Evolutionary conservation across 1,140 invertebrate genomes (phyloP).

Genomic region (Drosophila bocki): DNA sequence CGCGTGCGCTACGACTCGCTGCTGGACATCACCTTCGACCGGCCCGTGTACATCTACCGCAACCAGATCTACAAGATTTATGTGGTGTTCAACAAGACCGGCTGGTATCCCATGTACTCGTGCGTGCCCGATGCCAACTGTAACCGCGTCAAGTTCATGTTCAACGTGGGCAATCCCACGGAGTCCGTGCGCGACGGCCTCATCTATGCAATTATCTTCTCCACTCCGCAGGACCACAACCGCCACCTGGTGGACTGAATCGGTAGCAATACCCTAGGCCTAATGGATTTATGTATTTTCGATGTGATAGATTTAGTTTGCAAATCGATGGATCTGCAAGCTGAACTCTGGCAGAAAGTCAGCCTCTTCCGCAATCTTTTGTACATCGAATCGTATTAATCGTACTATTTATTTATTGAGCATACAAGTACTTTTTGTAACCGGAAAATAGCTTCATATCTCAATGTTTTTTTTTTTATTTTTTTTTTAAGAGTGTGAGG

Average conservation of each 20-base stretch:
- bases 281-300: conserved; percentile 27
- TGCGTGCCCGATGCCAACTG: conserved; percentile 88
- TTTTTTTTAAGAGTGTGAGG: no score
- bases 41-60: conserved; percentile 90
- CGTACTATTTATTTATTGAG: neutral
- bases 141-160: conserved; percentile 90
- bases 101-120: conserved; percentile 91
- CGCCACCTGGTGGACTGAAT: conserved; percentile 66
- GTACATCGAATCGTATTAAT: conserved; percentile 16
- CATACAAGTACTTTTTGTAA: neutral
- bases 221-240: conserved; percentile 76
- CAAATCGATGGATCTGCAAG: conserved; percentile 20
- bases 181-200: conserved; percentile 90
- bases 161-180: conserved; percentile 88
- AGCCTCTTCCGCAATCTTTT: conserved; percentile 8
- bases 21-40: conserved; percentile 92
- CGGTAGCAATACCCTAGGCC: conserved; percentile 1
- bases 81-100: conserved; percentile 92
- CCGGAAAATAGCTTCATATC: neutral
- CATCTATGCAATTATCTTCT: conserved; percentile 91
- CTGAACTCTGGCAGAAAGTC: neutral
- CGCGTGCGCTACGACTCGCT: conserved; percentile 89
- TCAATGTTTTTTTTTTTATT: neutral
- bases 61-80: conserved; percentile 92
- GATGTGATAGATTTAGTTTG: conserved; percentile 34